These are phyloP conservation scores for Laspeyria flexula DNA, from an alignment of 2,888 invertebrate species.

Conservation along the genomic window DNA sequence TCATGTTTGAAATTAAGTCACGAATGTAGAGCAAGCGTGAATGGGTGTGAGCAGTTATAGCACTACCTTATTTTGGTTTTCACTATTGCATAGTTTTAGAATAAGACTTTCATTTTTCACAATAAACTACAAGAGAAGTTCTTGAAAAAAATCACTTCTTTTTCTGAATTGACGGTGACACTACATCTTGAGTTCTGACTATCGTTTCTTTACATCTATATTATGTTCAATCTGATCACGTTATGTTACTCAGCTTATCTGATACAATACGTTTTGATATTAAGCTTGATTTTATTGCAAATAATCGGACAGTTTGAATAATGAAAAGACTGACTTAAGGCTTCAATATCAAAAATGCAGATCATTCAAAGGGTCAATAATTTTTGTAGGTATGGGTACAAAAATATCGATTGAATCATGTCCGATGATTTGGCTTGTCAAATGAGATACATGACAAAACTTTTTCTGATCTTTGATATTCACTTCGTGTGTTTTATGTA, in stretches of 20 bases:
- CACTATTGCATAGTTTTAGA: background rate
- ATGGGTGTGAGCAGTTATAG: slow-evolving; percentile 26
- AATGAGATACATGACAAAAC: background rate
- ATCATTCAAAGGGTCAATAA: slow-evolving; percentile 42
- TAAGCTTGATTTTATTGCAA: slow-evolving; percentile 49
- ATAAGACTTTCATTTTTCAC: too few relatives aligned
- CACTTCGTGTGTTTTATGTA: background rate
- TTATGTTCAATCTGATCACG: slow-evolving; percentile 1
- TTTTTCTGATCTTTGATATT: background rate
- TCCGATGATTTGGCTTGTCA: background rate
- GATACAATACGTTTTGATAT: slow-evolving; percentile 30
- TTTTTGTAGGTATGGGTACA: slow-evolving; percentile 16
- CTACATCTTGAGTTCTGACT: background rate
- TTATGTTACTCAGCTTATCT: slow-evolving; percentile 30
- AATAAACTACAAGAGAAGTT: too few relatives aligned
- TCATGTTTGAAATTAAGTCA: slow-evolving; percentile 31
- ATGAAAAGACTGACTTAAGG: slow-evolving; percentile 36
- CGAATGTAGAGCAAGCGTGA: slow-evolving; percentile 31
- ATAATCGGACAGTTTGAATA: slow-evolving; percentile 41
- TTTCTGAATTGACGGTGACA: too few relatives aligned
- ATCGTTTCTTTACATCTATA: slow-evolving; percentile 4
- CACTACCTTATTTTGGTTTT: background rate
- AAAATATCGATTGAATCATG: slow-evolving; percentile 14
- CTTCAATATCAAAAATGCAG: slow-evolving; percentile 37
- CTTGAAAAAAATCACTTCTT: too few relatives aligned